Conservation (phyloP, 2,888 invertebrate species). For the Ellobium chinense region DNA sequence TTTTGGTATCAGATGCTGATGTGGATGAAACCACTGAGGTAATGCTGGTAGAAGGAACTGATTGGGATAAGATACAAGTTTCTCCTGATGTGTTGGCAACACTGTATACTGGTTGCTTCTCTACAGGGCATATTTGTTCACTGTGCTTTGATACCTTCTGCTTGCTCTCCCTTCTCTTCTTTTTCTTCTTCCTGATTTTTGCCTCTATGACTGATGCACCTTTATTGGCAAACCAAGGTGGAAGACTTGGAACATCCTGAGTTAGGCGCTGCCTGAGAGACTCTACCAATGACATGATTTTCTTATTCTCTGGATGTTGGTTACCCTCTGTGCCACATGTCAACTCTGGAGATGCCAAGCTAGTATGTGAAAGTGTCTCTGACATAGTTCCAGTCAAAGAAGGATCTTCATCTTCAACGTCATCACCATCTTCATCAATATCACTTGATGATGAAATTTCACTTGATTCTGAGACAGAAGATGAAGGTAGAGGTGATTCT, state of each 20-base stretch:
- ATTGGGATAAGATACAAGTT: neutral
- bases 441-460: conserved; percentile 36
- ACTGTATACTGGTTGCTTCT: neutral
- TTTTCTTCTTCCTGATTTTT: neutral
- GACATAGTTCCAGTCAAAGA: neutral
- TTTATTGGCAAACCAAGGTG: conserved; percentile 17
- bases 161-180: neutral
- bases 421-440: conserved; percentile 1
- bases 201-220: neutral
- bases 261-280: conserved; percentile 36
- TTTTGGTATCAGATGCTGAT: neutral
- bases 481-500: conserved; percentile 33
- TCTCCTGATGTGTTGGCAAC: neutral
- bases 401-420: conserved; percentile 2
- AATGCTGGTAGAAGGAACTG: neutral
- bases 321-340: neutral
- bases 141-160: neutral
- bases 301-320: conserved; percentile 2
- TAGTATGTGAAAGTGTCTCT: neutral
- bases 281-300: conserved; percentile 39
- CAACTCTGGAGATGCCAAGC: neutral
- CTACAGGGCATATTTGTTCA: too few species aligned
- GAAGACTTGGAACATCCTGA: conserved; percentile 32
- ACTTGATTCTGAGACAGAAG: conserved; percentile 33
- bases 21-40: neutral